phyloP scores from a whole-genome alignment of 2,113 vertebrate species.

The Hyperopisus bebe region DNA sequence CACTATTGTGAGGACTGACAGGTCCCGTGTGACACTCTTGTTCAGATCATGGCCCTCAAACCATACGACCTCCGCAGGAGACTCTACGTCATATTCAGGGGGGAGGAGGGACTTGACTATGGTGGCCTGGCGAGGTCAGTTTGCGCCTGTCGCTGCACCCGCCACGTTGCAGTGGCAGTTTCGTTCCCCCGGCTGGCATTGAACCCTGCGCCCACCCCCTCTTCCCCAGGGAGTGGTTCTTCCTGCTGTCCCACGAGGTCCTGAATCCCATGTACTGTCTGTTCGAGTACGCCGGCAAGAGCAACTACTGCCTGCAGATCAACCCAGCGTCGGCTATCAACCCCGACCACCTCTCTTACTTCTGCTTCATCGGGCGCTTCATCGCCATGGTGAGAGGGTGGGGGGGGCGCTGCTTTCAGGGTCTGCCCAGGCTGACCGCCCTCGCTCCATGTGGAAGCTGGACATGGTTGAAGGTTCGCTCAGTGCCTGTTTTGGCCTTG shows the following conservation, averaged over 20 bases:
- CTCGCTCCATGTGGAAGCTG: not conserved
- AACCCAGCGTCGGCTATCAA: constrained; percentile 98
- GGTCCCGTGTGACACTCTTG: not conserved
- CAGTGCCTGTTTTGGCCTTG: not conserved
- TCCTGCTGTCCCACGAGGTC: constrained; percentile 96
- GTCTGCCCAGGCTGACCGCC: not conserved
- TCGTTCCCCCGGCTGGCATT: not conserved
- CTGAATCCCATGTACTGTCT: constrained; percentile 99
- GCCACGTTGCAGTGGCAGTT: not conserved
- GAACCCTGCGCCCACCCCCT: not conserved
- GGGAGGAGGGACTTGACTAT: constrained; percentile 96
- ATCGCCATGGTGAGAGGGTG: constrained; percentile 83
- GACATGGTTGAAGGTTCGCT: not conserved
- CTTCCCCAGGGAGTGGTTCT: constrained; percentile 90
- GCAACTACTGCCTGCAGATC: constrained; percentile 99
- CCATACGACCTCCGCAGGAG: constrained; percentile 91
- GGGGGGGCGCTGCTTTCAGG: not conserved
- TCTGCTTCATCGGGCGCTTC: constrained; percentile 98
- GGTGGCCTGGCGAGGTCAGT: constrained; percentile 90
- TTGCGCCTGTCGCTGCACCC: too few relatives aligned
- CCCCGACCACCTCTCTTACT: constrained; percentile 97
- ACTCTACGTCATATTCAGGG: constrained; percentile 95
- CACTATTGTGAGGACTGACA: not conserved
- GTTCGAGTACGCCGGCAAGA: constrained; percentile 97
- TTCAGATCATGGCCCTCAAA: constrained; percentile 95